Base-by-base conservation (phyloP, 1,140 invertebrate genomes). In the Cherax quadricarinatus region DNA sequence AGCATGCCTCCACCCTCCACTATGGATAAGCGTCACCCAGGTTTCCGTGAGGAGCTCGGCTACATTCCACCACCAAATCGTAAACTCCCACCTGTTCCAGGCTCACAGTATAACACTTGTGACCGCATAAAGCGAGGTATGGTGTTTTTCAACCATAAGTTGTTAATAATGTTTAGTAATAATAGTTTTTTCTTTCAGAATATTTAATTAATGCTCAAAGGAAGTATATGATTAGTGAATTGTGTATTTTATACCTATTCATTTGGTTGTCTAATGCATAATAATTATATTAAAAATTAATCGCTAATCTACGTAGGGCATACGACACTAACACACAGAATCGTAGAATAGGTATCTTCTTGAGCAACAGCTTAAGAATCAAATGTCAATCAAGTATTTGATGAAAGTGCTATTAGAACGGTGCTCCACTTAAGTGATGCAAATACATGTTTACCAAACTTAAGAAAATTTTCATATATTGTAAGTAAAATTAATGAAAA, bases 51-150 rank as follows among this genome's bases (percentile, higher is more conserved):
- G 95, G 98, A 98, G 95, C 96, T 98, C 9, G 98, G 98, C 53
- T 98, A 98, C 95, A 98, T 98, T 94, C 98, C 98, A 0, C 98
- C 98, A 53, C 98, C 98, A 62, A 98, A 98, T 95, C 96, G 98
- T 92, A 98, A 98, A 95, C 96, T 98, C 78, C 98, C 98, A 12
- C 98, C 98, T 16, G 98, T 98, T 4, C 98, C 98, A 70, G 98
- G 98, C 89, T 98, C 98, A 95, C 94, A 94, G 73, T 98, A 98
- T 95, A 98, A 98, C 95, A 98, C 98, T 51, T 98, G 98, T 95
- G 98, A 98, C 96, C 96, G 98, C 94, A 98, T 98, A 96, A 98
- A 98, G 96, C 88, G 93, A 88, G 93, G 93, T 94, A 80, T 73
- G 93, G 60, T 12, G 14, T 49, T 18, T n/a, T 6, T 79, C 51